These are phyloP conservation scores for Hassar affinis DNA, from an alignment of 2,113 vertebrate genomes.

Conservation along the genomic window DNA sequence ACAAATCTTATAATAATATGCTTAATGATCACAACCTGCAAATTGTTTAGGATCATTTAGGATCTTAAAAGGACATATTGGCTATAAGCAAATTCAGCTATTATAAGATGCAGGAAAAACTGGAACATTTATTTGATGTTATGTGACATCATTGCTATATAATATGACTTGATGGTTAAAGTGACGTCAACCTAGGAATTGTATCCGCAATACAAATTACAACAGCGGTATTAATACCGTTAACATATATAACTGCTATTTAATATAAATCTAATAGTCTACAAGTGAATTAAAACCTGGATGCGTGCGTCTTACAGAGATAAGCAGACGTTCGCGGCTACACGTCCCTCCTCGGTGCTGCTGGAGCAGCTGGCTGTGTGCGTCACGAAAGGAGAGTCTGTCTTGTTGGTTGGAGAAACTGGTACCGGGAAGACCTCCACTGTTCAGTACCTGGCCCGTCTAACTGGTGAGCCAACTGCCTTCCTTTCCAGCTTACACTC, in stretches of 20 bases:
- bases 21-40: neutral
- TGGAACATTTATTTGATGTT: no score
- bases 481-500: neutral
- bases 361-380: constrained; percentile 92
- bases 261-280: no score
- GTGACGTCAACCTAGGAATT: no score
- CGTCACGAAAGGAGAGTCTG: constrained; percentile 84
- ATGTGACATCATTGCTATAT: no score
- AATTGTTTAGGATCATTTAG: neutral
- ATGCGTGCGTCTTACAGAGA: constrained; percentile 65
- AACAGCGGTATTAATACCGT: neutral
- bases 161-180: no score
- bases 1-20: neutral
- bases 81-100: neutral
- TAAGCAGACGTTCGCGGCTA: constrained; percentile 86
- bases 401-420: constrained; percentile 93
- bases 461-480: constrained; percentile 77
- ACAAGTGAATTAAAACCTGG: no score
- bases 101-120: no score
- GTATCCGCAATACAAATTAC: neutral
- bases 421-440: constrained; percentile 96
- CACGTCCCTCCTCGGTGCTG: constrained; percentile 84
- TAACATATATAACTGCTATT: no score
- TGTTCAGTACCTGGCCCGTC: constrained; percentile 86
- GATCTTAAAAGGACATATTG: no score